A percentile compares a stretch with the other conserved stretches of the same genome.
Evolutionary conservation across 2,888 invertebrate genomes (phyloP).

Genomic region (Colletes collaris): DNA sequence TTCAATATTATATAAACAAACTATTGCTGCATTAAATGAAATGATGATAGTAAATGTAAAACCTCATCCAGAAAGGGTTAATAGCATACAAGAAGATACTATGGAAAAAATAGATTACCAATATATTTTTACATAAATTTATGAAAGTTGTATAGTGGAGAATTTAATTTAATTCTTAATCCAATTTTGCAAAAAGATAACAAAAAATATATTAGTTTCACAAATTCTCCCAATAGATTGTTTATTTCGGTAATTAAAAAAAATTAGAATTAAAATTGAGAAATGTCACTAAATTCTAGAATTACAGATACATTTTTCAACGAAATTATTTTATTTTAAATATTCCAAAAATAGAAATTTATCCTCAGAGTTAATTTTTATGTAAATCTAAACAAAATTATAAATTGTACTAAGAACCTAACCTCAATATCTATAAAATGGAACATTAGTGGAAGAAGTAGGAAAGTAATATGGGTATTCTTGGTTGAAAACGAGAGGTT

Average conservation of each 20-base stretch:
- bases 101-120: neutral
- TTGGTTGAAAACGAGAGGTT: neutral
- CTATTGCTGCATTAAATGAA: too few relatives aligned
- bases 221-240: too few relatives aligned
- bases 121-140: neutral
- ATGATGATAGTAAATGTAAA: too few relatives aligned
- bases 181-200: neutral
- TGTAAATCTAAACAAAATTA: neutral
- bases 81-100: neutral
- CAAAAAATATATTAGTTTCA: too few relatives aligned
- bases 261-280: too few relatives aligned
- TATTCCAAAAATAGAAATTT: neutral
- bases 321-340: neutral
- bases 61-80: too few relatives aligned
- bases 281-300: too few relatives aligned
- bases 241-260: too few relatives aligned
- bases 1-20: too few relatives aligned
- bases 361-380: neutral
- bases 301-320: too few relatives aligned
- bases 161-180: slow-evolving; percentile 7
- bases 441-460: neutral
- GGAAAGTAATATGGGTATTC: neutral
- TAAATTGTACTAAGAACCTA: slow-evolving; percentile 9
- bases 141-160: neutral
- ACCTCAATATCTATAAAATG: slow-evolving; percentile 13